phyloP scores from a whole-genome alignment of 2,113 vertebrate species.

The Tringa solitaria region DNA sequence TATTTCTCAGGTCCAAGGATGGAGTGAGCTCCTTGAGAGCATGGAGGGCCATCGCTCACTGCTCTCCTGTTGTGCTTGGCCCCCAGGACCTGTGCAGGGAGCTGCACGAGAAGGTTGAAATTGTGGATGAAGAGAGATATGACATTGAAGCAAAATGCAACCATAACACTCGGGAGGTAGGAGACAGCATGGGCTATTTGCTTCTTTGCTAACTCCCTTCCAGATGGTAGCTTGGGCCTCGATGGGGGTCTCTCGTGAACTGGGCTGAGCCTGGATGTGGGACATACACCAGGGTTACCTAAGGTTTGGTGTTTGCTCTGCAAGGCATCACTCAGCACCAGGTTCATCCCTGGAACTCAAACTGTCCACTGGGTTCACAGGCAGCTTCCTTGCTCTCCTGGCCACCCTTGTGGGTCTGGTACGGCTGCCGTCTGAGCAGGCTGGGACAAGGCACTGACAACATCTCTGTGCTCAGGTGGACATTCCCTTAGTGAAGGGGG shows the following conservation, averaged over 20 bases:
- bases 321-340: not conserved
- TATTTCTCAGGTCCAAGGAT: not conserved
- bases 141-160: constrained; percentile 92
- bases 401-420: not conserved
- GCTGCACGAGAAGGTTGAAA: constrained; percentile 85
- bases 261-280: not conserved
- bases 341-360: not conserved
- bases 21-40: not conserved
- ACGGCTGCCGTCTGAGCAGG: not conserved
- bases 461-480: not conserved
- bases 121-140: constrained; percentile 91
- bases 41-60: accelerated
- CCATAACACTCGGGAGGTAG: constrained; percentile 90
- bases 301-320: not conserved
- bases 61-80: not conserved
- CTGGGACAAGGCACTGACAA: not conserved
- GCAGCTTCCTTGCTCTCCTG: not conserved
- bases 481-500: not conserved
- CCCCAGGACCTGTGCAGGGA: constrained; percentile 88
- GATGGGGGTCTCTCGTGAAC: not conserved
- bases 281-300: not conserved
- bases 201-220: accelerated
- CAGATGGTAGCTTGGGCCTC: not conserved
- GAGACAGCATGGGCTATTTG: not conserved
- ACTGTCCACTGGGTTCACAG: not conserved